Evolutionary conservation across 2,888 invertebrate genomes (phyloP).

Genomic region (Lepidocyrtoides sp.): DNA sequence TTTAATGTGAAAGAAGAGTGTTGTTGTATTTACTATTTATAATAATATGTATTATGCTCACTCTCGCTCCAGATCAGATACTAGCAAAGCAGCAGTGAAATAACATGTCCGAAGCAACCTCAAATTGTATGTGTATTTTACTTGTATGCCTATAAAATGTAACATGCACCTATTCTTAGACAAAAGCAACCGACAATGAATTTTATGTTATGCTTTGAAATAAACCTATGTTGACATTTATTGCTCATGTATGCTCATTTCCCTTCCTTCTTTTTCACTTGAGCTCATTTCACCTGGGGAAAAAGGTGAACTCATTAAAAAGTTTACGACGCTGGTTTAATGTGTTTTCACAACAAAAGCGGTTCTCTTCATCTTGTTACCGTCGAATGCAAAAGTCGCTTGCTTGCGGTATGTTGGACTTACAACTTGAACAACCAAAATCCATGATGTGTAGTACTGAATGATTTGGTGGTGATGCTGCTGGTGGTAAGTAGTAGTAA

Average conservation of each 20-base stretch:
- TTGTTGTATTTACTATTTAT: no score
- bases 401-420: slow-evolving; percentile 43
- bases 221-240: slow-evolving; percentile 79
- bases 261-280: slow-evolving; percentile 75
- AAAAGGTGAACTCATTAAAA: slow-evolving; percentile 81
- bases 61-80: slow-evolving; percentile 1
- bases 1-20: no score
- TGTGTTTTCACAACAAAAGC: slow-evolving; percentile 78
- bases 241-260: slow-evolving; percentile 78
- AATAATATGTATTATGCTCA: neutral
- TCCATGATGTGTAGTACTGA: no score
- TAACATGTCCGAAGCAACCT: slow-evolving; percentile 25
- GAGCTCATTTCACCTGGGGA: slow-evolving; percentile 77
- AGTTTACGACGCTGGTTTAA: slow-evolving; percentile 78
- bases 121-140: slow-evolving; percentile 52
- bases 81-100: neutral
- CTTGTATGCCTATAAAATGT: slow-evolving; percentile 26
- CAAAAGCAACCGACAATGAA: slow-evolving; percentile 75
- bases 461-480: neutral
- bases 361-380: slow-evolving; percentile 56
- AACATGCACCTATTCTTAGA: slow-evolving; percentile 62
- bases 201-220: slow-evolving; percentile 79
- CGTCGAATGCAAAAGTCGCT: slow-evolving; percentile 49
- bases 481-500: neutral
- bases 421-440: no score